Evolutionary conservation across 2,797 vertebrate species (phyloP).

Genomic region (Hydrocynus forskahlii): DNA sequence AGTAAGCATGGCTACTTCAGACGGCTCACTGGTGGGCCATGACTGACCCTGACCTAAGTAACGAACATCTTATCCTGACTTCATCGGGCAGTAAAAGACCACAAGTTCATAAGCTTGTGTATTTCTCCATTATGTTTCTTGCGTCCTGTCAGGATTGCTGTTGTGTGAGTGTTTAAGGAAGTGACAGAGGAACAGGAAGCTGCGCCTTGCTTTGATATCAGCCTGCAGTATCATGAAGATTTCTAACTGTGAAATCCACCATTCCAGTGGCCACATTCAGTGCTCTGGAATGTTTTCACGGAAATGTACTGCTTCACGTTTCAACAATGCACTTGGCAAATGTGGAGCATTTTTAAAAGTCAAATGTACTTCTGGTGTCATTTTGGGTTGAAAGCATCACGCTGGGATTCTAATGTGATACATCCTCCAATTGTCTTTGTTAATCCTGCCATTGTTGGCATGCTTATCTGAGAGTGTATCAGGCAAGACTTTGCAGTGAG

Average conservation of each 20-base stretch:
- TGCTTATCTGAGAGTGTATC: slow-evolving; percentile 69
- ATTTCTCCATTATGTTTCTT: slow-evolving; percentile 44
- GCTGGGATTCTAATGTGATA: slow-evolving; percentile 39
- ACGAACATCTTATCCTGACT: neutral
- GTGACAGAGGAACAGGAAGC: slow-evolving; percentile 54
- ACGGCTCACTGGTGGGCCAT: neutral
- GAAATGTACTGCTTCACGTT: slow-evolving; percentile 42
- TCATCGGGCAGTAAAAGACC: slow-evolving; percentile 7
- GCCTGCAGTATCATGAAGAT: neutral
- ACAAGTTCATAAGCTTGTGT: slow-evolving; percentile 1
- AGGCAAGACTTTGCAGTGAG: slow-evolving; percentile 72
- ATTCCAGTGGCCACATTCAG: slow-evolving; percentile 17
- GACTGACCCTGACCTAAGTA: slow-evolving; percentile 28
- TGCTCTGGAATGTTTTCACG: slow-evolving; percentile 33
- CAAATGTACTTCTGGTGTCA: slow-evolving; percentile 38
- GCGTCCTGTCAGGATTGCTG: slow-evolving; percentile 36
- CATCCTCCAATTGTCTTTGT: slow-evolving; percentile 50
- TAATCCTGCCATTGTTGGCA: slow-evolving; percentile 64
- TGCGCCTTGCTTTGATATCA: slow-evolving; percentile 48
- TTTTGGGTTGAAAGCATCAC: slow-evolving; percentile 52
- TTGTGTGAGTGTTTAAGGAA: slow-evolving; percentile 43
- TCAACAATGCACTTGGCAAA: slow-evolving; percentile 5
- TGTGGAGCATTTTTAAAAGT: slow-evolving; percentile 46
- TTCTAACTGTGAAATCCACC: slow-evolving; percentile 7
- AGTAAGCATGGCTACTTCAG: neutral